These are phyloP conservation scores for Drosophila leonis DNA, from an alignment of 2,888 invertebrate species.

Conservation along the genomic window DNA sequence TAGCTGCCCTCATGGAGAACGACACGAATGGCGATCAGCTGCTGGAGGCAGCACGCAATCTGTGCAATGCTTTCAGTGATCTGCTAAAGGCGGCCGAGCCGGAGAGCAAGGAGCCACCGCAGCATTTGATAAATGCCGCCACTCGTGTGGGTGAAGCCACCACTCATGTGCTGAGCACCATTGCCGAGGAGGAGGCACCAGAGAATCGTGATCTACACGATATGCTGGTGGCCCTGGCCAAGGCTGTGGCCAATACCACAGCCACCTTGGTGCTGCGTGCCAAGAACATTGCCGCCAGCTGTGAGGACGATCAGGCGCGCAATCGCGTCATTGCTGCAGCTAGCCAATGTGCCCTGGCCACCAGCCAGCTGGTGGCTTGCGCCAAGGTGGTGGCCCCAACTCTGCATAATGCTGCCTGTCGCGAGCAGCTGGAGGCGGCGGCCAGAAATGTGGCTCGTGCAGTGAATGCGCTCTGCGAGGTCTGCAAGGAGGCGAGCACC, in stretches of 20 bases:
- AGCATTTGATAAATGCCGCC: constrained; percentile 97
- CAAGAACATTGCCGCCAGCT: constrained; percentile 97
- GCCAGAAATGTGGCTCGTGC: constrained; percentile 96
- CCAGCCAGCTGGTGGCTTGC: constrained; percentile 98
- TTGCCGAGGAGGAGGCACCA: constrained; percentile 96
- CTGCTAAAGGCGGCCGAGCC: constrained; percentile 98
- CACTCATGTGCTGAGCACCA: constrained; percentile 95
- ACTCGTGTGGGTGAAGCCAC: constrained; percentile 98
- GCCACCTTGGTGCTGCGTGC: constrained; percentile 98
- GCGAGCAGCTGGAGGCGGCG: constrained; percentile 96
- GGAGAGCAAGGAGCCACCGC: constrained; percentile 96
- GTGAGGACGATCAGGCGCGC: constrained; percentile 88
- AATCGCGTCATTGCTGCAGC: constrained; percentile 95
- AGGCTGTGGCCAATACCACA: constrained; percentile 98
- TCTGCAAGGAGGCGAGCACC: constrained; percentile 91
- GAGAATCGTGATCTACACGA: constrained; percentile 94
- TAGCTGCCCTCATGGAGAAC: constrained; percentile 98
- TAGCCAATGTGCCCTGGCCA: constrained; percentile 98
- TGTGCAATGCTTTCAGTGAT: constrained; percentile 97
- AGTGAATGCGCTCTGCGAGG: constrained; percentile 94
- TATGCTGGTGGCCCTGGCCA: constrained; percentile 96
- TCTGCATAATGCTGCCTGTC: constrained; percentile 92
- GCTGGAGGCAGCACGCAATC: constrained; percentile 95
- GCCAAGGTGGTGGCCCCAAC: constrained; percentile 97
- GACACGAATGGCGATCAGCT: constrained; percentile 93